phyloP scores from a whole-genome alignment of 2,113 vertebrate genomes.

The Motacilla tschutschensis region DNA sequence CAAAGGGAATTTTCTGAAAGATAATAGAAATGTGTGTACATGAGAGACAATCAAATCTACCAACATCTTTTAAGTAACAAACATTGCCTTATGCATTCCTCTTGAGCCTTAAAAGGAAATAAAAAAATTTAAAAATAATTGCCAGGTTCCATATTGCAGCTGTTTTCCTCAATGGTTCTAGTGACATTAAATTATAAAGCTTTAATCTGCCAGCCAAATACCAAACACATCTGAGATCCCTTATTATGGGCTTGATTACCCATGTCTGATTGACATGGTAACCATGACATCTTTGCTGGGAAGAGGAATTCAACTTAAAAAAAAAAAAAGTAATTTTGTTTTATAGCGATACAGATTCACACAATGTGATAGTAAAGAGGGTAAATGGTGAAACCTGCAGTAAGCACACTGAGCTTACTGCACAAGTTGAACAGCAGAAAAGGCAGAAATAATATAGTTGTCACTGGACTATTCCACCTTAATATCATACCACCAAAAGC shows the following conservation, averaged over 20 bases:
- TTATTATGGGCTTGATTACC: slow-evolving; percentile 19
- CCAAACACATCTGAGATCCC: slow-evolving; percentile 50
- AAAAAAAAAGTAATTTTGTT: slow-evolving; percentile 15
- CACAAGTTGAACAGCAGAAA: slow-evolving; percentile 67
- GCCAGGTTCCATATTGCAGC: neutral
- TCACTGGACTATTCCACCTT: slow-evolving; percentile 53
- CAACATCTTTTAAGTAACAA: neutral
- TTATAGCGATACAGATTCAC: slow-evolving; percentile 43
- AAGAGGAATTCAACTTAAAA: slow-evolving; percentile 12
- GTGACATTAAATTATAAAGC: slow-evolving; percentile 33
- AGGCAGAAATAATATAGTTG: slow-evolving; percentile 68
- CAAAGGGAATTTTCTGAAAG: neutral
- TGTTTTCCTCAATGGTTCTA: slow-evolving; percentile 1
- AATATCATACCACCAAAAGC: slow-evolving; percentile 47
- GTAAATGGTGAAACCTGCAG: slow-evolving; percentile 51
- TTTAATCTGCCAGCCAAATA: slow-evolving; percentile 50
- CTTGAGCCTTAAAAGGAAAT: neutral
- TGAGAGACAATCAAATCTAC: neutral
- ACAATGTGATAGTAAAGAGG: slow-evolving; percentile 50
- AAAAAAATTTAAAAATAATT: neutral
- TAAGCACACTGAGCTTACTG: slow-evolving; percentile 55
- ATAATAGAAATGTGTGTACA: neutral
- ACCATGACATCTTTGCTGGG: neutral
- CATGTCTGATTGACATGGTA: slow-evolving; percentile 17
- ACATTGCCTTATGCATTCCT: neutral